Base-by-base conservation (phyloP, 2,113 vertebrate species). In the Brachionichthys hirsutus region DNA sequence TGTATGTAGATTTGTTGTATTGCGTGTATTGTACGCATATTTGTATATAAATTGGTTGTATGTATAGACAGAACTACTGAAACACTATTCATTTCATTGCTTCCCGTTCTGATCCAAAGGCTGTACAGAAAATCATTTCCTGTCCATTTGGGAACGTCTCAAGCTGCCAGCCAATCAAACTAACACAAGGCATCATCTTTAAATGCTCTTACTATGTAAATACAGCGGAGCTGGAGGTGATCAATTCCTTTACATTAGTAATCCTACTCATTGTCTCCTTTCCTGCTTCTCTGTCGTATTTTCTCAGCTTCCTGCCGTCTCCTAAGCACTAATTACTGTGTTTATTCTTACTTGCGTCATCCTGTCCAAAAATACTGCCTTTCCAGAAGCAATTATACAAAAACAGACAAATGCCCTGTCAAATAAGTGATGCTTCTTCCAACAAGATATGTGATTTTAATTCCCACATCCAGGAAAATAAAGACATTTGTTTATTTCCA, bases 311-410 rank as follows among this genome's bases (percentile, higher is more conserved):
- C 84, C 82, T 82, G 77, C 65, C 30, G 80, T 53, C 82, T 85
- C 44, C 67, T 67, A 45, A 64, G 57, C 67, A 30, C 71, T 92
- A 91, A 92, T 92, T 86, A 89, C 85, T 85, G 83, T 88, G 78
- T 88, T 92, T 86, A 71, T 70, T 71, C 54, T 65, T 59, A 54
- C 82, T 78, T 84, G 81, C 87, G 87, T 90, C 90, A 90, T 44
- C 51, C 63, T 62, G 73, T 72, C 81, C 83, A 79, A 75, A 89
- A 89, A 90, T 83, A 89, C 62, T 70, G 54, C 62, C 64, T 73
- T 82, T 81, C 54, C 70, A 75, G 67, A 75, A 69, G 83, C 73
- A 88, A 88, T 88, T 89, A 87, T 75, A 69, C 41, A 77, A 74
- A 75, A 82, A 57, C 45, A 76, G 68, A 81, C 53, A 68, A 77